Base-by-base conservation (phyloP, 2,888 invertebrate genomes). In the Phyto melanocephala region DNA sequence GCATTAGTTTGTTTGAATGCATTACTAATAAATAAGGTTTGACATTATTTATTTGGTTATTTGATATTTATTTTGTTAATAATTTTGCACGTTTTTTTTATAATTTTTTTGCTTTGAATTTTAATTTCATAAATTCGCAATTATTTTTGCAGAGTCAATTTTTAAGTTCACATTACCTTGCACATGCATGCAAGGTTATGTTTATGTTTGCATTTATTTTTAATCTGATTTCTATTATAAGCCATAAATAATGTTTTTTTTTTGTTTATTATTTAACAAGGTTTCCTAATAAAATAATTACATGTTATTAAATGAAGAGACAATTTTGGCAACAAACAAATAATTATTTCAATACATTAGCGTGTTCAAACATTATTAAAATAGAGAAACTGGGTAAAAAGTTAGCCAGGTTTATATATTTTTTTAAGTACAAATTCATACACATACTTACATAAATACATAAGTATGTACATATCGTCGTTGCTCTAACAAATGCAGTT, bases 41-140 rank as follows among this genome's bases (percentile, higher is more conserved):
- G 62, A 54, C 72, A 81, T 56, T 82, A 80, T 76, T 58, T 68
- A 47, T 37, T 56, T 28, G 28, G 28, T 28, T 28, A 78, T 76
- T 67, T 83, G 54, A 65, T 62, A 63, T 72, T 68, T 74, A 58
- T 75, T 71, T 80, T 67, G 40, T 54, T 75, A 79, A 67, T 71
- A 82, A 60, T 42, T 81, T 65, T 54, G 82, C 79, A 82, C 82
- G 82, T 79, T 76, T 83, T 72, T 63, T 68, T 52, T 28, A 82
- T 79, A 79, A 75, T 76, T 83, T 72, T 63, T 28, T 28, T 28
- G 28, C 28, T 28, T 60, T 77, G 77, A 83, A 80, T 80, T 83
- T 68, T 10, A 68, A 70, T 67, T 71, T 63, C 11, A 74, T 60
- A 78, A 78, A 67, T 77, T 75, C 33, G 67, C 79, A 80, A 65